phyloP scores from a whole-genome alignment of 1,140 invertebrate species.

The Drosophila tropicalis region DNA sequence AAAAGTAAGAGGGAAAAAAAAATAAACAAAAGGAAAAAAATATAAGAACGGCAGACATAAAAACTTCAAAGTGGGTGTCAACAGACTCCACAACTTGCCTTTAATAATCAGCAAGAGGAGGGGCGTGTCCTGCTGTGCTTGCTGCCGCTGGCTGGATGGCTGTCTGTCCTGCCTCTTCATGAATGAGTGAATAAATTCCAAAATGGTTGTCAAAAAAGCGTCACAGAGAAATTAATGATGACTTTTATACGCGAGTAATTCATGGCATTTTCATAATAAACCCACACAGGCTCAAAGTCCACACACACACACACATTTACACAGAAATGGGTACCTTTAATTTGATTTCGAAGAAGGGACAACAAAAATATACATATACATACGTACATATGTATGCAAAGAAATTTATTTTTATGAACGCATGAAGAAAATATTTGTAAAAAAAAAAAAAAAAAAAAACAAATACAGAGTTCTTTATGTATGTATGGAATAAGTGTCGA shows the following conservation, averaged over 20 bases:
- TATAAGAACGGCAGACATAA: conserved; percentile 2
- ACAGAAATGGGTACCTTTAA: conserved; percentile 62
- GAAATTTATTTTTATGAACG: conserved; percentile 56
- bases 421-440: conserved; percentile 49
- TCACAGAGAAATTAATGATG: conserved; percentile 80
- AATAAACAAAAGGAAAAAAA: not conserved
- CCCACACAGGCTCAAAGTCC: conserved; percentile 25
- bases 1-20: not conserved
- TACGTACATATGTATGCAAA: conserved; percentile 46
- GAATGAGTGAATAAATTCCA: conserved; percentile 78
- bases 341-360: conserved; percentile 71
- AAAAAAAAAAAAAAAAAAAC: conserved; percentile 11
- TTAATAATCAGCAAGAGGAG: conserved; percentile 15
- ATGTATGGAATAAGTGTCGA: not conserved
- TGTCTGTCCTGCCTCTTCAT: conserved; percentile 33
- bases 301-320: conserved; percentile 24
- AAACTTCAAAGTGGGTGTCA: conserved; percentile 15
- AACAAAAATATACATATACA: conserved; percentile 54
- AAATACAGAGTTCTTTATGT: not conserved
- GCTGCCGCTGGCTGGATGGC: not conserved
- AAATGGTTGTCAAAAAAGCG: conserved; percentile 76
- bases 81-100: conserved; percentile 8
- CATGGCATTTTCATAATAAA: conserved; percentile 80
- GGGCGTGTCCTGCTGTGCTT: conserved; percentile 10
- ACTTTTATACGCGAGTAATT: conserved; percentile 80